Evolutionary conservation across 2,888 invertebrate species (phyloP).

Genomic region (Margaritifera margaritifera): DNA sequence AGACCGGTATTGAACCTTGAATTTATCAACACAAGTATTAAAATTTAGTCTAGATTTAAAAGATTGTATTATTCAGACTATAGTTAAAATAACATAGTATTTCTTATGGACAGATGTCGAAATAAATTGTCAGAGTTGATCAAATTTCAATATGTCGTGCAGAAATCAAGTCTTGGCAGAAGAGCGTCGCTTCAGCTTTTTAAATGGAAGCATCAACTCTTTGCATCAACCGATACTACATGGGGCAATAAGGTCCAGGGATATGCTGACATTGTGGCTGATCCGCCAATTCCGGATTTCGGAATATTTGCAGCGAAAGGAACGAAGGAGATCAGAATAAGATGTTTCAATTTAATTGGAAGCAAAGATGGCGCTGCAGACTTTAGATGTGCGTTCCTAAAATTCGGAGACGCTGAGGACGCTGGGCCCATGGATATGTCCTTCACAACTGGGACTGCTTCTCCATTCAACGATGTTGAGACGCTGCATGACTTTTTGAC

Average conservation of each 20-base stretch:
- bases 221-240: constrained; percentile 25
- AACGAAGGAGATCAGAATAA: constrained; percentile 21
- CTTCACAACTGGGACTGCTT: constrained; percentile 30
- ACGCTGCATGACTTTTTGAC: constrained; percentile 24
- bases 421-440: constrained; percentile 33
- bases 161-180: constrained; percentile 1
- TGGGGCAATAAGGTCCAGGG: constrained; percentile 41
- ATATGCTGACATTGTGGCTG: constrained; percentile 12
- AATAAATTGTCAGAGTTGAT: no score
- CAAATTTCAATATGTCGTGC: no score
- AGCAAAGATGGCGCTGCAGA: constrained; percentile 36
- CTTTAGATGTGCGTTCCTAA: constrained; percentile 30
- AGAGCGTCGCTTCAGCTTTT: constrained; percentile 31
- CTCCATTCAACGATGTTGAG: constrained; percentile 16
- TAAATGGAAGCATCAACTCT: constrained; percentile 37
- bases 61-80: no score
- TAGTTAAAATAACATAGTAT: no score
- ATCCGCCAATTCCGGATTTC: constrained; percentile 23
- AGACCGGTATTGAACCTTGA: no score
- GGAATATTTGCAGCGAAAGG: constrained; percentile 13
- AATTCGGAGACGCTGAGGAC: constrained; percentile 25
- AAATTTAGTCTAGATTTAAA: no score
- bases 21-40: background rate
- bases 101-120: no score
- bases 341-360: constrained; percentile 28